A percentile compares a stretch with the other conserved stretches of the same genome.
phyloP scores from a whole-genome alignment of 2,113 vertebrate genomes.

The Bungarus multicinctus region DNA sequence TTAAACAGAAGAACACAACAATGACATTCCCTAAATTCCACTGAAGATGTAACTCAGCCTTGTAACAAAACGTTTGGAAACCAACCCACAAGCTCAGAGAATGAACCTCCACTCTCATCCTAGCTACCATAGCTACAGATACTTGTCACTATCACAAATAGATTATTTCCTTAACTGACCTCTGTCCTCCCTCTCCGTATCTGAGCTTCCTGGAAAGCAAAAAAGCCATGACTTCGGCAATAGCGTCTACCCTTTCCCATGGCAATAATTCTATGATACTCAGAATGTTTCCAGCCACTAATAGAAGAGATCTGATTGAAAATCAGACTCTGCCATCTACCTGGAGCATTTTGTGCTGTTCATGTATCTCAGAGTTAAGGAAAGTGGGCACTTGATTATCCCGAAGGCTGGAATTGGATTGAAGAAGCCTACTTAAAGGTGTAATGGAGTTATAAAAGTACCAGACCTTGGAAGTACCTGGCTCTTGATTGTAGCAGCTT shows the following conservation, averaged over 20 bases:
- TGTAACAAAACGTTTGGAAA: not conserved
- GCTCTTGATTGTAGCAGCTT: slow-evolving; percentile 80
- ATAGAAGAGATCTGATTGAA: slow-evolving; percentile 76
- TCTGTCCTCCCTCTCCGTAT: not conserved
- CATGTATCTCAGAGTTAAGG: slow-evolving; percentile 72
- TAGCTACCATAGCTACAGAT: not conserved
- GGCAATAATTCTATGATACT: slow-evolving; percentile 62
- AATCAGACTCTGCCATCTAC: slow-evolving; percentile 67
- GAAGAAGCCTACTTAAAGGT: slow-evolving; percentile 76
- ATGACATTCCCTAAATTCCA: not conserved
- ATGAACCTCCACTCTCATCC: not conserved
- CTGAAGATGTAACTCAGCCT: not conserved
- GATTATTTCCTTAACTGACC: not conserved
- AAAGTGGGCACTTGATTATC: slow-evolving; percentile 82
- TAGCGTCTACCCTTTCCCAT: slow-evolving; percentile 23
- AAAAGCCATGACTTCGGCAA: slow-evolving; percentile 34
- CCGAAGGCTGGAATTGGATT: slow-evolving; percentile 76
- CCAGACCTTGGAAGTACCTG: slow-evolving; percentile 77
- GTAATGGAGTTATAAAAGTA: slow-evolving; percentile 75
- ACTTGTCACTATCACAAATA: not conserved
- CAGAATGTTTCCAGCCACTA: slow-evolving; percentile 62
- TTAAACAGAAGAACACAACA: not conserved
- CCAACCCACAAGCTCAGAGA: not conserved
- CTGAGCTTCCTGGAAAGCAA: not conserved
- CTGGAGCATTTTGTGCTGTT: slow-evolving; percentile 67